Conservation (phyloP, 1,140 invertebrate species). For the Hypothenemus hampei region DNA sequence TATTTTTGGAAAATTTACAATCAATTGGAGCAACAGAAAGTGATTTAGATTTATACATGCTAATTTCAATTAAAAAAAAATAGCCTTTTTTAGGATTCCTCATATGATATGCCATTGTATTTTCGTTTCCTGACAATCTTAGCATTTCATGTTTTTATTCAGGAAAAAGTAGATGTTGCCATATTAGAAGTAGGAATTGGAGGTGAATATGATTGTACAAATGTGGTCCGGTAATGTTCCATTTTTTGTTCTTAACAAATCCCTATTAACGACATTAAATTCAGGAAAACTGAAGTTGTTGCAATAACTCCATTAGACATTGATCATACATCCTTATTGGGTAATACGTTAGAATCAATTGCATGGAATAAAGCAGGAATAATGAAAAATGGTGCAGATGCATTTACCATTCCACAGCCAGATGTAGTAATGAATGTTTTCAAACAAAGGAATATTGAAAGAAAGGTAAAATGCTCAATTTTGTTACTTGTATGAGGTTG, state of each 20-base stretch:
- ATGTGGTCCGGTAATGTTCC: slow-evolving; percentile 69
- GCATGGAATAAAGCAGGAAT: slow-evolving; percentile 95
- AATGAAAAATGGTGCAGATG: slow-evolving; percentile 72
- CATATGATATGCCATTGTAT: slow-evolving; percentile 83
- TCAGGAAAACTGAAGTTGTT: slow-evolving; percentile 54
- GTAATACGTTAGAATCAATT: slow-evolving; percentile 80
- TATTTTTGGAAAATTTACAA: slow-evolving; percentile 84
- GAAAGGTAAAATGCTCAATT: slow-evolving; percentile 47
- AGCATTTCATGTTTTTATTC: slow-evolving; percentile 83
- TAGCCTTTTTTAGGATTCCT: slow-evolving; percentile 48
- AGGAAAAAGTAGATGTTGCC: slow-evolving; percentile 86
- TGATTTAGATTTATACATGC: too few species aligned
- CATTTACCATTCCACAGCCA: slow-evolving; percentile 70
- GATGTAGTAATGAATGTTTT: slow-evolving; percentile 66
- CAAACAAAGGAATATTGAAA: slow-evolving; percentile 59
- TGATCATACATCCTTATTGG: slow-evolving; percentile 86
- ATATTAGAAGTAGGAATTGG: slow-evolving; percentile 98
- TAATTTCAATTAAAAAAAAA: too few species aligned
- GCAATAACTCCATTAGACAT: slow-evolving; percentile 87
- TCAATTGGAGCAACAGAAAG: slow-evolving; percentile 50
- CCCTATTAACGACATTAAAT: not conserved
- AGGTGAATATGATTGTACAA: slow-evolving; percentile 91
- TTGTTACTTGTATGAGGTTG: too few species aligned
- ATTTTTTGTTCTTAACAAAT: not conserved
- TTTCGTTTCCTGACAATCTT: slow-evolving; percentile 93